Base-by-base conservation (phyloP, 2,797 vertebrate species). In the Hipposideros larvatus region DNA sequence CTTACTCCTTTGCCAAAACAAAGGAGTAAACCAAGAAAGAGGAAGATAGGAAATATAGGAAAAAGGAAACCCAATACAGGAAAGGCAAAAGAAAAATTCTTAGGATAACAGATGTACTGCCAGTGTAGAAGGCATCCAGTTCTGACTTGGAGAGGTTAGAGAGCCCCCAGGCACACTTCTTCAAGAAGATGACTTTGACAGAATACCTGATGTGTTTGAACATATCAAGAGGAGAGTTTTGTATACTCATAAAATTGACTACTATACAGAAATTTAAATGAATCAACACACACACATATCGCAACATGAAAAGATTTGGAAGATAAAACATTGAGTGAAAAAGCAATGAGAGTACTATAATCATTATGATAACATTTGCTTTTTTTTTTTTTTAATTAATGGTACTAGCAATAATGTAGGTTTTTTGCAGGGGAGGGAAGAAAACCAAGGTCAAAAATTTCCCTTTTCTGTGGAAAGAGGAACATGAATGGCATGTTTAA, bases 211-310 rank as follows among this genome's bases (percentile, higher is more conserved):
- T 51, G 4, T 57, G 18, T 46, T 24, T 78, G 41, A 70, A 26
- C 21, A 37, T 19, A 57, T 24, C 48, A 59, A 87, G 78, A 48
- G 4, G 22, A 73, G 18, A 68, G 46, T 87, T 94, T 73, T 34
- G 37, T 77, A 61, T 13, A 53, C 19, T 90, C 73, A 91, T 41
- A 73, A 19, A 82, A 82, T 43, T 68, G 88, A 93, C 68, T 21
- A 83, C 11, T 34, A 43, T 6, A 28, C 37, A 63, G 41, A 92
- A 94, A 92, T 93, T 83, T 73, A 96, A 87, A 85, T 82, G 11
- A 43, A 71, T 66, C 46, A 70, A 93, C 51, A 74, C 41, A 88
- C n/a, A 85, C 2, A 28, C 19, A 71, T 48, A 70, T 63, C 74
- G 88, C 51, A 74, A 79, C 19, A 41, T 8, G 5, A 68, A 90